Conservation (phyloP, 2,888 invertebrate species). For the Polyommatus iphigenia region DNA sequence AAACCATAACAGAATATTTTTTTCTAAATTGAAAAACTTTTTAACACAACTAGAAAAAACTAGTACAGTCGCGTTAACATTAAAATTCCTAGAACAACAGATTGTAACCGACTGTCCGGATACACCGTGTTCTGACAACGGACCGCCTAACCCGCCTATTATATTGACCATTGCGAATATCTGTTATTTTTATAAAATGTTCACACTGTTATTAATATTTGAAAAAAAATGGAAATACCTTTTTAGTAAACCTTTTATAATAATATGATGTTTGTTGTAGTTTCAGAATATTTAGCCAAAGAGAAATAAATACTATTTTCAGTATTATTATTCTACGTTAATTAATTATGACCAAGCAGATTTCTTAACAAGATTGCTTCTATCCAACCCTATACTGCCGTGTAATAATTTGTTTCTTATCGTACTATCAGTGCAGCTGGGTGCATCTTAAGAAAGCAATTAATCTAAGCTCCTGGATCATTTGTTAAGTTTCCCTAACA, state of each 20-base stretch:
- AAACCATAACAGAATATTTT: no score
- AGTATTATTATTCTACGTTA: no score
- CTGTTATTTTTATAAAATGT: background rate
- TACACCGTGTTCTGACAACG: constrained; percentile 31
- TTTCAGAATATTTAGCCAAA: no score
- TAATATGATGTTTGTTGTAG: no score
- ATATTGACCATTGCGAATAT: background rate
- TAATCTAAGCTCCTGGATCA: constrained; percentile 63
- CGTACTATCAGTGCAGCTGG: constrained; percentile 59
- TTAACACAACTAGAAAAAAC: no score
- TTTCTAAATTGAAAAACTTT: background rate
- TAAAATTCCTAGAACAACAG: constrained; percentile 27
- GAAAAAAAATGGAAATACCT: no score
- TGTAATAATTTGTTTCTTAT: constrained; percentile 48
- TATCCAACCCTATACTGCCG: background rate
- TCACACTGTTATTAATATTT: background rate
- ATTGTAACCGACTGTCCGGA: constrained; percentile 32
- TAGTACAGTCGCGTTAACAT: constrained; percentile 13
- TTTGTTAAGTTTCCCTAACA: constrained; percentile 67
- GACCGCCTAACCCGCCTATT: constrained; percentile 12
- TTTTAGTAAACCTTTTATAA: no score
- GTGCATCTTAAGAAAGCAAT: constrained; percentile 61
- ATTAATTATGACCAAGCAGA: no score
- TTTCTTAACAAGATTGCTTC: no score
- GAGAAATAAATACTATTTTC: no score